A percentile compares a stretch with the other conserved stretches of the same genome.
These are phyloP conservation scores for Drosophila saltans DNA, from an alignment of 1,140 invertebrate species.

Conservation along the genomic window DNA sequence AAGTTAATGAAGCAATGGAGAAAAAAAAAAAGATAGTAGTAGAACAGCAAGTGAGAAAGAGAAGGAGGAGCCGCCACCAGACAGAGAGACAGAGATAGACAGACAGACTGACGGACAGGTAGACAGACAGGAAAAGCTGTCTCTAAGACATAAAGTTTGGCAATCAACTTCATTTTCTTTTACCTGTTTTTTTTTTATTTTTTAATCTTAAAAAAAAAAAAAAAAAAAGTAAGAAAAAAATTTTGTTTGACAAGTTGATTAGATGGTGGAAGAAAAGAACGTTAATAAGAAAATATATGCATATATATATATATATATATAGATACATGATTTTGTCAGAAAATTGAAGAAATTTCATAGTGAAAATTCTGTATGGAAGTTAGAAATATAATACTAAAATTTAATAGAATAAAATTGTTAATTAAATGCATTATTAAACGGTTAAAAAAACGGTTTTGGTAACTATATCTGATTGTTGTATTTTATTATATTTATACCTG, in stretches of 20 bases:
- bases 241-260: constrained; percentile 22
- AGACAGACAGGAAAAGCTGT: constrained; percentile 5
- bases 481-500: too few relatives aligned
- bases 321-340: too few relatives aligned
- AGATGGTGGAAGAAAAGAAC: background rate
- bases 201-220: constrained; percentile 3
- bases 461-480: too few relatives aligned
- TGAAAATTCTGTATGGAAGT: too few relatives aligned
- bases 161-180: constrained; percentile 18
- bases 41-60: background rate
- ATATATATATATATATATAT: background rate
- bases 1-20: constrained; percentile 21
- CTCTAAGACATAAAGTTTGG: constrained; percentile 16
- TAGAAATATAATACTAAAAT: too few relatives aligned
- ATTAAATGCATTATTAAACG: too few relatives aligned
- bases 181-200: constrained; percentile 4
- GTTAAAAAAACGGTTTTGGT: too few relatives aligned
- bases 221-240: background rate
- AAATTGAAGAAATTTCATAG: too few relatives aligned
- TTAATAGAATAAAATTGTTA: too few relatives aligned
- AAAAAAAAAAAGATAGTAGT: constrained; percentile 4
- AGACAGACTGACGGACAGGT: background rate
- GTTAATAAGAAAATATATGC: background rate
- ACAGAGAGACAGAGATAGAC: background rate
- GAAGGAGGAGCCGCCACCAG: background rate